Percentiles rank a stretch among this genome's conserved stretches.
phyloP scores from a whole-genome alignment of 2,797 vertebrate species.

The Pantherophis alleghaniensis region DNA sequence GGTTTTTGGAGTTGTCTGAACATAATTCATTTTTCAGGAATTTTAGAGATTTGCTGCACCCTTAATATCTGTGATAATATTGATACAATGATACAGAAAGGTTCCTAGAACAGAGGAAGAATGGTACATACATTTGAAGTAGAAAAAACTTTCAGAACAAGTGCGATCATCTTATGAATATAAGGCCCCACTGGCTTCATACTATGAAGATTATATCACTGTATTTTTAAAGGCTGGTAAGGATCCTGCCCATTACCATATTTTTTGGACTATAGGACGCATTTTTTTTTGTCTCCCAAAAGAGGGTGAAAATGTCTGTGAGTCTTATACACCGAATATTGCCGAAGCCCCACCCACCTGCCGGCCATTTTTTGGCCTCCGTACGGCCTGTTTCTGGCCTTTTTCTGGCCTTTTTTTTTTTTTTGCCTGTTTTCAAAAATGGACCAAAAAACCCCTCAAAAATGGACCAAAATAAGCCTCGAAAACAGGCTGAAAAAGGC shows the following conservation, averaged over 20 bases:
- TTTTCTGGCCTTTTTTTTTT: no score
- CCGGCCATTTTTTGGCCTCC: no score
- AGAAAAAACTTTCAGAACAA: background rate
- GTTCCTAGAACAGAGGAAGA: background rate
- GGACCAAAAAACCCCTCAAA: no score
- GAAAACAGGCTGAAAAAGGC: no score
- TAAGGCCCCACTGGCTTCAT: background rate
- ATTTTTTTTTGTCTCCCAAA: no score
- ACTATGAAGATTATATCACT: background rate
- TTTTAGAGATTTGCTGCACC: background rate
- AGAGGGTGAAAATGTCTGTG: no score
- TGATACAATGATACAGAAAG: background rate
- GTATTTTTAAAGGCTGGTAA: background rate
- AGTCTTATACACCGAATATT: no score
- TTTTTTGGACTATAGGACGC: no score
- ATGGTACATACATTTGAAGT: background rate
- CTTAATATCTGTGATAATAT: background rate
- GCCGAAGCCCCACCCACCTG: no score
- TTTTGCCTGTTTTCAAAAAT: no score
- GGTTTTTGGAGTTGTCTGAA: background rate
- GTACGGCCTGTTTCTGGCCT: no score
- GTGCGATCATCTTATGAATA: background rate
- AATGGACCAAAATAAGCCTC: no score
- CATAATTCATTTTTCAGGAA: background rate
- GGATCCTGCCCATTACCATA: background rate